Base-by-base conservation (phyloP, 2,113 vertebrate species). In the Mesitornis unicolor region DNA sequence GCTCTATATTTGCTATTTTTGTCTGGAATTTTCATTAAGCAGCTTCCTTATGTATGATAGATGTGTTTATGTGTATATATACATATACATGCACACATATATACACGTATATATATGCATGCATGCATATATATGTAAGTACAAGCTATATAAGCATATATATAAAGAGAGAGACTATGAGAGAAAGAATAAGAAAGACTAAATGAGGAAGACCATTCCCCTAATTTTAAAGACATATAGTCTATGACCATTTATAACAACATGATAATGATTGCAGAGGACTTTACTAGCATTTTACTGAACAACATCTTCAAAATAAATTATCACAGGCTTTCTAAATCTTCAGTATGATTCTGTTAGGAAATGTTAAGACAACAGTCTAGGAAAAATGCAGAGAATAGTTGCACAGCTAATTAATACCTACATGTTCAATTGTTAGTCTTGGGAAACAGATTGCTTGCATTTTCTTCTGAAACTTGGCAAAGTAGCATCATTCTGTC, bases 1-100 rank as follows among this genome's bases (percentile, higher is more conserved):
- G 43, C 19, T 93, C 87, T 76, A 43, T 86, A 51, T 84, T 87
- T 92, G 17, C 20, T 54, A 35, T 94, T 85, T 42, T 74, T 68
- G 45, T 54, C 63, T 81, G 77, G 69, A 53, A 7, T 61, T 63
- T 59, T 94, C 51, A 61, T 76, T 84, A 89, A 94, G 48, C 21
- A 79, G 74, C 38, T 88, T 73, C 29, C 0, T 3, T 73, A 89
- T 15, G 2, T 56, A 28, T 69, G 53, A 51, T 10, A 42, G 8
- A 3, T 17, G 5, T 43, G 5, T 65, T 2, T 35, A 11, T 18
- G 5, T 56, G 5, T 56, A 13, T 8, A 16, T 10, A 25, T 22
- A 14, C 7, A 36, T 7, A 22, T 10, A 71, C 13, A 26, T 16
- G 28, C 21, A 38, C 3, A 3, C 8, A n/a, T 40, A 28, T 3